Evolutionary conservation across 2,888 invertebrate genomes (phyloP), one percentile per base, ranked within the genome.

Genomic region (Mellilla xanthometata): DNA sequence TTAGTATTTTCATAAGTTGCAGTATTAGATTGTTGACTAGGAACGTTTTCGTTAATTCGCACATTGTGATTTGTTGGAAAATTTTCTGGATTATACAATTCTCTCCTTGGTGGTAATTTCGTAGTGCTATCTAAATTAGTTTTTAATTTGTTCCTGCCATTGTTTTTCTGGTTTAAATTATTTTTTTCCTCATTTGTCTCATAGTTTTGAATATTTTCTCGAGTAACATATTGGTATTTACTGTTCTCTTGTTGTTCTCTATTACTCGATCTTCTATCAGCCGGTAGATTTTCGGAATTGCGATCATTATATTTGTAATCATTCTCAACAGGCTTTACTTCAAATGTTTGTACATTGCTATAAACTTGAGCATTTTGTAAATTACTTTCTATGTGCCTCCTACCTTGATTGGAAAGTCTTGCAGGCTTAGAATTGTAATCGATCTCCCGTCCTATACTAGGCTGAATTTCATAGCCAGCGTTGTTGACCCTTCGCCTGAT

Each of bases 391-490:
- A 48, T 39, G 26, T 48, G 47, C 10, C 47, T 28, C 2, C 47
- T 31, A 9, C 33, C 47, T 30, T 41, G 47, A 10, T 23, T 38
- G n/a, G 41, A 38, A 7, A 1, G 19, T 19, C 12, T 33, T 8
- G 33, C 19, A 12, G 32, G 29, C 26, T 32, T 38, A 24, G 13
- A 6, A 3, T 4, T 28, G 2, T 28, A 26, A 9, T 33, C 29
- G 5, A 48, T 33, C 13, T 48, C 47, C 29, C 11, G 38, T 12
- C 41, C 29, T 8, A 34, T 8, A 10, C 47, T 48, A 2, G 41
- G 47, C 12, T 41, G 41, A 12, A 48, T 41, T 33, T 42, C 47
- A 42, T 33, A 48, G 19, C 24, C 24, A 7, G 36, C 38, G 24
- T 19, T 29, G 10, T 19, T 33, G 4, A 29, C 12, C 10, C 33